Base-by-base conservation (phyloP, 2,797 vertebrate species). In the Coregonus ussuriensis region DNA sequence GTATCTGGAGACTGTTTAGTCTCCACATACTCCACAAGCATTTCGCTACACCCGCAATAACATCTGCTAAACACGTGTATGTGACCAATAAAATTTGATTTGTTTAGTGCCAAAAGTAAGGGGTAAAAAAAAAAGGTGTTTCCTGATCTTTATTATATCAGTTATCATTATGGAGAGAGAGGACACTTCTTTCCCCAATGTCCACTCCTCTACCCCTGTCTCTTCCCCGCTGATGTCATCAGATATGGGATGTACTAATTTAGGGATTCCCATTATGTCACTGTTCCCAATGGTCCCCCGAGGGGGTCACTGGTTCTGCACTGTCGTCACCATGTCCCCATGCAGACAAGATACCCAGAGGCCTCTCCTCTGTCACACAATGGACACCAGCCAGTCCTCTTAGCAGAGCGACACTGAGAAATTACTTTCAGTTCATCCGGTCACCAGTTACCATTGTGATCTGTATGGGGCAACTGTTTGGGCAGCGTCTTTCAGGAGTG, bases 261-360 rank as follows among this genome's bases (percentile, higher is more conserved):
- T 4, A 76, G 82, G 88, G 83, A 90, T 88, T 91, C 88, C 89
- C 74, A 82, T 89, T 83, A 90, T 89, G 82, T 89, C 90, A 88
- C 74, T 4, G 47, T 2, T 76, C 51, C 53, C 71, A 88, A 74
- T 4, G 47, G 3, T 76, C 51, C 53, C 71, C 29, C 6, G 81
- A 51, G 67, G 77, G 18, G 71, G 53, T 74, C 74, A 72, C 13
- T 72, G 52, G 25, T 25, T 72, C n/a, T 54, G 51, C 47, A 0
- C 67, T 81, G 87, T 47, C 71, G n/a, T 89, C 84, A 85, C 77
- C 77, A 74, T 0, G 66, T 29, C 9, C 74, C 72, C 73, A 54
- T 16, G 31, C 66, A 81, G 85, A 90, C 86, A 89, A 87, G 78
- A 69, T 74, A 77, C 79, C 72, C 47, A 72, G 81, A 75, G 77